Percentiles rank a stretch among this genome's conserved stretches.
Evolutionary conservation across 2,113 vertebrate species (phyloP).

Genomic region (Sphyrna mokarran): DNA sequence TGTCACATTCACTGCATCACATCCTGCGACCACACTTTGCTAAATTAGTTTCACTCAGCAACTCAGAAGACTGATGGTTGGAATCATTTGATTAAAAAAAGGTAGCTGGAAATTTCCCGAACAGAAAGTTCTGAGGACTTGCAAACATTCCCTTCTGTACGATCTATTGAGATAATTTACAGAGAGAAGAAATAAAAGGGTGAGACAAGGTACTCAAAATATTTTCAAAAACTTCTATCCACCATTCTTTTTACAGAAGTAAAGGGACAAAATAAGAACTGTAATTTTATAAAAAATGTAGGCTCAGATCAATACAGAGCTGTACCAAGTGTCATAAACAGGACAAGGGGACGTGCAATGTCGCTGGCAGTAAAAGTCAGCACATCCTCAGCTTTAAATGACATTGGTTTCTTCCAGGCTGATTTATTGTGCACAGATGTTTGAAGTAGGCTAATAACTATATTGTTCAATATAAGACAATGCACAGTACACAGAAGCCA

Average conservation of each 20-base stretch:
- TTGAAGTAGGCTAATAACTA: not conserved
- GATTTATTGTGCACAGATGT: not conserved
- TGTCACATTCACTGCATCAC: not conserved
- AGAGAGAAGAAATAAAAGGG: not conserved
- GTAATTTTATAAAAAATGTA: not conserved
- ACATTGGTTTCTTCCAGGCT: not conserved
- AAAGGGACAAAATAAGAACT: not conserved
- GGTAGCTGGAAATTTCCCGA: not conserved
- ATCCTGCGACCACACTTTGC: not conserved
- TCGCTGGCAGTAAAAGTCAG: not conserved
- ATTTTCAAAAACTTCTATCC: not conserved
- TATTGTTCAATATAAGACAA: not conserved
- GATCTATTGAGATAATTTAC: not conserved
- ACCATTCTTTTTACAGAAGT: not conserved
- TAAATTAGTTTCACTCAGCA: not conserved
- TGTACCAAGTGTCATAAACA: not conserved
- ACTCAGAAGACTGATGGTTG: not conserved
- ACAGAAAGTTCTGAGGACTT: not conserved
- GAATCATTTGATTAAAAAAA: not conserved
- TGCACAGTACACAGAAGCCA: not conserved
- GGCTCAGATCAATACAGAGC: too few species aligned
- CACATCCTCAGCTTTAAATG: not conserved
- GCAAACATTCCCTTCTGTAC: not conserved
- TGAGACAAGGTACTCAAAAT: not conserved
- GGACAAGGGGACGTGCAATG: not conserved